Evolutionary conservation across 2,113 vertebrate genomes (phyloP), one percentile per base, ranked within the genome.

Genomic region (Otis tarda): DNA sequence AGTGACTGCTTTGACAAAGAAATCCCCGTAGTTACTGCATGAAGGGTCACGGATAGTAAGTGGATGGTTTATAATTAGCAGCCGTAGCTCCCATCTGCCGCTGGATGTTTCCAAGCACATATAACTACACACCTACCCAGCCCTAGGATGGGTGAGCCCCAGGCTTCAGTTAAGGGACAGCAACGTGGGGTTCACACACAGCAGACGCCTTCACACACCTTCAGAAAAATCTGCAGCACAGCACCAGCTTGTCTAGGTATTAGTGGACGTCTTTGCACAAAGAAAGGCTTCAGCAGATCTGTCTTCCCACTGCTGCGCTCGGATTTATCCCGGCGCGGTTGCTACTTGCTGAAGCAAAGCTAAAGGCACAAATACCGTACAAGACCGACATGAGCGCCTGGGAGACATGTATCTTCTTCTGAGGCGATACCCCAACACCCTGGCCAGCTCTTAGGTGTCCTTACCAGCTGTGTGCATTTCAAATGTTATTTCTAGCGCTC

Each of bases 131-230:
- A 37, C 25, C 12, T 10, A 50, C 33, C 12, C 23, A 53, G 3
- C 3, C 28, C 12, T 10, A 13, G 1, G 1, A 6, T 4, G 6
- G 10, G 52, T 5, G 8, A 61, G 25, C 6, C 21, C 73, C 30
- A 22, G 18, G 49, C 19, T 69, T 39, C 17, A n/a, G 31, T 20
- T 50, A 60, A 59, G 15, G 19, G 23, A 18, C 43, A 56, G 5
- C 47, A 64, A 69, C 0, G 0, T 43, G 39, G 4, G 8, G 9
- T 39, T 81, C 69, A 55, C 9, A 25, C 3, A 7, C 4, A 64
- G 53, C 37, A 22, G 3, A 14, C 50, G 31, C 57, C 33, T 47
- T 24, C 24, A 12, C 2, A 6, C 30, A 21, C 23, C 10, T 43
- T 18, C 75, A 43, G 25, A 43, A 60, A 70, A 89, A 64, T 3